Base-by-base conservation (phyloP, 2,797 vertebrate genomes). In the Enteromius fasciolatus region DNA sequence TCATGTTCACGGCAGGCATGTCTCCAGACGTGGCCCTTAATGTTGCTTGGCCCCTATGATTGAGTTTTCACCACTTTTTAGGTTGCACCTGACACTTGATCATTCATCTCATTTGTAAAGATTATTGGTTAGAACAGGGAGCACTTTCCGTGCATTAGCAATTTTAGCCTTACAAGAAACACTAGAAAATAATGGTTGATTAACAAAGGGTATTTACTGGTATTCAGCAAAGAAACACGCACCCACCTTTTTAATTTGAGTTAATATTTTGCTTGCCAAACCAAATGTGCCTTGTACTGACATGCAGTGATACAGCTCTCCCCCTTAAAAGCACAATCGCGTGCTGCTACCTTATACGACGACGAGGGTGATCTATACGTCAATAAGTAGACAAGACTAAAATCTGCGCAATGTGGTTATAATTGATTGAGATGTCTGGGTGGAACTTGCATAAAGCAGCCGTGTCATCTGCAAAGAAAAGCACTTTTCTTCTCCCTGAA, bases 41-140 rank as follows among this genome's bases (percentile, higher is more conserved):
- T 96, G 95, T 97, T 96, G 94, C 95, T 96, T 94, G 95, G 94
- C 95, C 95, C 92, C 90, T 95, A 89, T 98, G 94, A 98, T 98
- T 98, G 94, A 96, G 97, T 99, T 98, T 97, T 96, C 94, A 90
- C 93, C 96, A 97, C 96, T 97, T 97, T 98, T 97, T 97, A 95
- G 91, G 96, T 95, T 97, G 96, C 96, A 96, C 95, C 97, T 96
- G 96, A 96, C 96, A 96, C 98, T 96, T 93, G 92, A 95, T 95
- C 94, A 93, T 96, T 97, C 96, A 99, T 98, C 96, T 92, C 93
- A 96, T 99, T 99, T 98, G 96, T 95, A 95, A 96, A 97, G 97
- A 98, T 96, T 96, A 98, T 96, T 91, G 94, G 95, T 95, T 86
- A 93, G 96, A 95, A 96, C 92, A 90, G 90, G 86, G 86, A 93